Evolutionary conservation across 53 echinoderm and acorn worm genomes (phyloP).

Genomic region (Antedon mediterranea): DNA sequence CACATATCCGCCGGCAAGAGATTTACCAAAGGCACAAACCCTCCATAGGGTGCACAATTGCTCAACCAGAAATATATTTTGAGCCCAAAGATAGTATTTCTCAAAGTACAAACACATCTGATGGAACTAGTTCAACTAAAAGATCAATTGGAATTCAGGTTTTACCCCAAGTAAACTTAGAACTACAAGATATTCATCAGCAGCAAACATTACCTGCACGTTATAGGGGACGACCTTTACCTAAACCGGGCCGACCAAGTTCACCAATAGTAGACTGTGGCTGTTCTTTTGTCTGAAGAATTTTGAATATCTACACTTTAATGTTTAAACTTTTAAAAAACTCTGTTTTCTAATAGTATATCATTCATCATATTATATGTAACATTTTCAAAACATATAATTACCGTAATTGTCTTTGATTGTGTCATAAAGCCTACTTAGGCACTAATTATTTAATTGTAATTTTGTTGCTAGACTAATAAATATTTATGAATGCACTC

Average conservation of each 20-base stretch:
- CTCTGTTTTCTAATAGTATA: no score
- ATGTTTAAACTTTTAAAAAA: no score
- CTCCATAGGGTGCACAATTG: constrained; percentile 1
- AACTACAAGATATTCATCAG: background rate
- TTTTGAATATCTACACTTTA: no score
- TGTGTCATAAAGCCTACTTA: no score
- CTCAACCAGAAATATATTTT: background rate
- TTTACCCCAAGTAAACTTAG: background rate
- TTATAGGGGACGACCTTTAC: background rate
- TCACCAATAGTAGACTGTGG: background rate
- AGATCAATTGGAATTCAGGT: background rate
- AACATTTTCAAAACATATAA: no score
- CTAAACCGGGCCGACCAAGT: background rate
- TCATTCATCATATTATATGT: no score
- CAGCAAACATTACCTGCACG: background rate
- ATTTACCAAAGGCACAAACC: background rate
- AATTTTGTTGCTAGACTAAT: no score
- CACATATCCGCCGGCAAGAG: background rate
- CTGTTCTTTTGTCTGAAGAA: background rate
- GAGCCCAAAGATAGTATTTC: background rate
- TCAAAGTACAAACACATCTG: background rate
- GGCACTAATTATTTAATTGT: no score
- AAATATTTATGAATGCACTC: no score
- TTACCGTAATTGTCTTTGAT: no score
- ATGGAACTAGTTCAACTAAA: background rate